Base-by-base conservation (phyloP, 2,113 vertebrate genomes). In the Tachycineta bicolor region DNA sequence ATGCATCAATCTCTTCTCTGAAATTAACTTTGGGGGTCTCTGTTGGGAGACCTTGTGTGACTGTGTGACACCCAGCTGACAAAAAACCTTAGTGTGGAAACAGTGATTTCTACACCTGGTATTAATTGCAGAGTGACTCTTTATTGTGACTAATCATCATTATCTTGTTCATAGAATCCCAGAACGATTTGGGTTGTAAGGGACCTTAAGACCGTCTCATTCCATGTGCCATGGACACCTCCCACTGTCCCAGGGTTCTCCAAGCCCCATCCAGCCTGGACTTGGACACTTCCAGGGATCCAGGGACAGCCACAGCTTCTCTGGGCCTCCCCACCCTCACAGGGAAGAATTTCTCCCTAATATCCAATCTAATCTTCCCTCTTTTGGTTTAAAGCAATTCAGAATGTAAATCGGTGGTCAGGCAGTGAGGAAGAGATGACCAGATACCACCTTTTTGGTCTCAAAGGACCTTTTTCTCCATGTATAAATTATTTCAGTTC, bases 241-340 rank as follows among this genome's bases (percentile, higher is more conserved):
- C 0, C 9, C 47, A 22, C 9, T 4, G 0, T 1, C 21, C 55
- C n/a, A 53, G 20, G 53, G 0, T 31, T 16, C 18, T 50, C 43
- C 43, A n/a, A 80, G 11, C 11, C 19, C 52, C 44, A 20, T 34
- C 87, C 78, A 76, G 0, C 14, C 63, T 26, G 41, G 21, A 21
- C 55, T 49, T 55, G 79, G 31, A 0, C 63, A 34, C 4, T 47
- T 0, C 11, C 55, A 83, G 62, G n/a, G 53, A 46, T 82, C 39
- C 81, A 46, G 62, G n/a, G 39, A 9, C 46, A 60, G 19, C 13
- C 69, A 29, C 60, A 67, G 33, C 23, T 59, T 1, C 26, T 69
- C 73, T 69, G 73, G 26, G 44, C 29, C 20, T 60, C 0, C 2
- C 5, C 55, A 41, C 9, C n/a, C 39, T 49, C 31, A 1, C 14